These are phyloP conservation scores for Leptonema lineaticorne DNA, from an alignment of 1,140 invertebrate genomes.

Conservation along the genomic window DNA sequence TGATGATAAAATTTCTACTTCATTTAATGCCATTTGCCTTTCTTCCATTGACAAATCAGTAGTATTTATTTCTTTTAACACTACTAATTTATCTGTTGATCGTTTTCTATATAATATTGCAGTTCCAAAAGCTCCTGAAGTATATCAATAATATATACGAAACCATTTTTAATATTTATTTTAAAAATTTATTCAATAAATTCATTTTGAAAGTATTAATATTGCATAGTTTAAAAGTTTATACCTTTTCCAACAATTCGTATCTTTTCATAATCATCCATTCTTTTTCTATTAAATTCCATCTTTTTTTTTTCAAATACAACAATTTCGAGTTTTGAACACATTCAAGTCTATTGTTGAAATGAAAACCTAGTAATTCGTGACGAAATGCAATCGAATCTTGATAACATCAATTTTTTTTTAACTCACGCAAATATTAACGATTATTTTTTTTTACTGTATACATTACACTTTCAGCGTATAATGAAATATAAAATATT, in stretches of 20 bases:
- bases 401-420: neutral
- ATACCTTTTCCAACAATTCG: slow-evolving; percentile 38
- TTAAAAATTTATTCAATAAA: no score
- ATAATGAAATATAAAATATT: no score
- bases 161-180: neutral
- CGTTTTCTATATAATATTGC: slow-evolving; percentile 70
- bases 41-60: slow-evolving; percentile 68
- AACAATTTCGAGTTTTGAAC: neutral
- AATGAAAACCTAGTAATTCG: neutral
- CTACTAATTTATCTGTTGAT: slow-evolving; percentile 66
- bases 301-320: neutral
- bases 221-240: neutral
- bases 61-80: slow-evolving; percentile 78
- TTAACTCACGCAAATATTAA: no score
- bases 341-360: neutral
- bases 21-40: slow-evolving; percentile 73
- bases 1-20: slow-evolving; percentile 70
- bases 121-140: slow-evolving; percentile 72
- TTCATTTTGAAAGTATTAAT: neutral
- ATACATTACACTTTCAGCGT: no score
- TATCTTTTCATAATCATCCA: slow-evolving; percentile 38
- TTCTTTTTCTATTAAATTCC: slow-evolving; percentile 2
- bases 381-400: neutral
- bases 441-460: no score
- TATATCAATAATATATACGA: neutral